phyloP scores from a whole-genome alignment of 2,888 invertebrate species.

The Encarsia formosa region DNA sequence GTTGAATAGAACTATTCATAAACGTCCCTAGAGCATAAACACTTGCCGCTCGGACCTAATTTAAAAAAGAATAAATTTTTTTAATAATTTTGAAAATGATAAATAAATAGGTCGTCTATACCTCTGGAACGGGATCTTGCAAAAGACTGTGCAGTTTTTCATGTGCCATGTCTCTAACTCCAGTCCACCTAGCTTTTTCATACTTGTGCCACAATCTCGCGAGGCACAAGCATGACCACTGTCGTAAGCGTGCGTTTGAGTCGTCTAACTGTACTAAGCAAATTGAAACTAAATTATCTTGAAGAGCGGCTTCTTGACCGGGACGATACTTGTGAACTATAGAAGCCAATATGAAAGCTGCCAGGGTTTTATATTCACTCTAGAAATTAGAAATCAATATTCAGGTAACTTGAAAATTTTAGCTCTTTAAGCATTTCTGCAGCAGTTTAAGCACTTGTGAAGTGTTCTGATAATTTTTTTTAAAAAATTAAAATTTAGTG shows the following conservation, averaged over 20 bases:
- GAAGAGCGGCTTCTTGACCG: conserved; percentile 86
- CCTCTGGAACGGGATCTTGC: conserved; percentile 82
- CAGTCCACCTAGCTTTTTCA: conserved; percentile 89
- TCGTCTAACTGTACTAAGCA: conserved; percentile 86
- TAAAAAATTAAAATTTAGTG: too few species aligned
- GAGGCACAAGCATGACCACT: conserved; percentile 91
- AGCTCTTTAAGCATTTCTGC: conserved; percentile 13
- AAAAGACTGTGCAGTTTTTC: conserved; percentile 85
- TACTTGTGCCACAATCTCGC: conserved; percentile 87
- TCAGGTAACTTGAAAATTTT: background rate
- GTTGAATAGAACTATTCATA: conserved; percentile 76
- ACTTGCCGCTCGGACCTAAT: conserved; percentile 81
- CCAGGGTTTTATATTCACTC: conserved; percentile 84
- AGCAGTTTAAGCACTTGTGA: too few species aligned
- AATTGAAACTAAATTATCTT: conserved; percentile 84
- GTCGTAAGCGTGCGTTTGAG: conserved; percentile 63
- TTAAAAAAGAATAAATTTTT: background rate
- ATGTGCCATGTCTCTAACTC: conserved; percentile 92
- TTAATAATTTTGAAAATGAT: background rate
- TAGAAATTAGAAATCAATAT: conserved; percentile 38
- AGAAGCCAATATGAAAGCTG: conserved; percentile 91
- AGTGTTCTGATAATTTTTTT: too few species aligned
- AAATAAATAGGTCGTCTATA: conserved; percentile 39
- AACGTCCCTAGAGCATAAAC: conserved; percentile 94
- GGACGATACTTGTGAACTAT: conserved; percentile 85